Base-by-base conservation (phyloP, 2,888 invertebrate genomes). In the Tetragnatha montana region DNA sequence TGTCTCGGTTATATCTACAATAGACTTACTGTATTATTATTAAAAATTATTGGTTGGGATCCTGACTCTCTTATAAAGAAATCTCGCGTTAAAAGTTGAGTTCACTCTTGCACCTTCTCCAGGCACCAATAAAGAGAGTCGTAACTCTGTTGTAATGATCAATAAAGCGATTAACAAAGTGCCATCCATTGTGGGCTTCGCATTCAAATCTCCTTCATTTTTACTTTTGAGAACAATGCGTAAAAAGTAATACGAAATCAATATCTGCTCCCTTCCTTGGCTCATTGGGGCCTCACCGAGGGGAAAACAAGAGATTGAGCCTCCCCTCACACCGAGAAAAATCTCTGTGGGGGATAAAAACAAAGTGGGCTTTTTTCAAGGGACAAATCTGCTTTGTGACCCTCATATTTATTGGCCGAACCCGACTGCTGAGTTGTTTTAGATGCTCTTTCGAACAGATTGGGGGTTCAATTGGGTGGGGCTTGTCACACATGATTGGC, bases 231-330 rank as follows among this genome's bases (percentile, higher is more conserved):
- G 84, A 89, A 89, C 85, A 85, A 89, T 85, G 85, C 81, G 75
- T 89, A 89, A 89, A 88, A 89, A 89, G 80, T 85, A 85, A 85
- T 89, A 89, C 81, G 76, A 89, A 89, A 89, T 89, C 89, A 80
- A 89, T 88, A 88, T 69, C 70, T 75, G 69, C 84, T 88, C 88
- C 78, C 70, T 83, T 83, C 88, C 83, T 88, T 88, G 89, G 84
- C 76, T 81, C 85, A 89, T 89, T 89, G 84, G 80, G 81, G 81
- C 75, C 80, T 85, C 70, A 35, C 84, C 80, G 70, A 81, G 75
- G 80, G 74, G 88, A 84, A 84, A 88, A 88, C 84, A 84, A 80
- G 79, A 35, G 35, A 35, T 35, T n/a, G n/a, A n/a, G n/a, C n/a
- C n/a, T 35, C 35, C 35, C 35, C 35, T 35, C 35, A 35, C 35